These are phyloP conservation scores for Caloenas nicobarica DNA, from an alignment of 2,113 vertebrate species.

Conservation along the genomic window DNA sequence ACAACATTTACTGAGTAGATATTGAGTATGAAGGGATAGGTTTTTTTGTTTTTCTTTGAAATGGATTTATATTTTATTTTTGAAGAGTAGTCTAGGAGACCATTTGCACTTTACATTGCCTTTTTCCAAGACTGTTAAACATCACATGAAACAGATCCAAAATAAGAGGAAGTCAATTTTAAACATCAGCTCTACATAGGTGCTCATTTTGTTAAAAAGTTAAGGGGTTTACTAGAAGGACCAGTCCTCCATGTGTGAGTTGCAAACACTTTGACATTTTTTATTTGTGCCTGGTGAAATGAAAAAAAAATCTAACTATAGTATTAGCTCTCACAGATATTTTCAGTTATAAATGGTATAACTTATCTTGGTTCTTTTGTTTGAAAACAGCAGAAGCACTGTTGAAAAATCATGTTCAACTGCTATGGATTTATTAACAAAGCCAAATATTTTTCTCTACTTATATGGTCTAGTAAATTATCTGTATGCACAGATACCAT, in stretches of 20 bases:
- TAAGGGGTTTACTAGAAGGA: not conserved
- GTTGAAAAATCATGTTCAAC: not conserved
- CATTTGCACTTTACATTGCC: not conserved
- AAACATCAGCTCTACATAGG: not conserved
- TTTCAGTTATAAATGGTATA: not conserved
- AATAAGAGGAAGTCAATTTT: not conserved
- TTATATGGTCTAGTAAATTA: not conserved
- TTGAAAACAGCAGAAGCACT: not conserved
- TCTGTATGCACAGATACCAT: not conserved
- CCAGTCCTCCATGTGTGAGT: not conserved
- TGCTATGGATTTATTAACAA: not conserved
- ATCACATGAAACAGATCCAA: not conserved
- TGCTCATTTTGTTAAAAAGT: not conserved
- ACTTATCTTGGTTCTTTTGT: not conserved
- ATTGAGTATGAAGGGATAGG: not conserved
- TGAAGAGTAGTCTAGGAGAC: not conserved
- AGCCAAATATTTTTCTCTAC: not conserved
- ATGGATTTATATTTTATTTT: not conserved
- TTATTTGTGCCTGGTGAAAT: not conserved
- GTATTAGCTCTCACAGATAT: not conserved
- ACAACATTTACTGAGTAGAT: not conserved
- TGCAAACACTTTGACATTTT: not conserved
- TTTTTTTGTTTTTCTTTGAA: not conserved
- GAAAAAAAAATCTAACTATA: not conserved
- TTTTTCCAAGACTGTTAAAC: not conserved